These are phyloP conservation scores for Drosophila formosana DNA, from an alignment of 2,888 invertebrate genomes.

Conservation along the genomic window DNA sequence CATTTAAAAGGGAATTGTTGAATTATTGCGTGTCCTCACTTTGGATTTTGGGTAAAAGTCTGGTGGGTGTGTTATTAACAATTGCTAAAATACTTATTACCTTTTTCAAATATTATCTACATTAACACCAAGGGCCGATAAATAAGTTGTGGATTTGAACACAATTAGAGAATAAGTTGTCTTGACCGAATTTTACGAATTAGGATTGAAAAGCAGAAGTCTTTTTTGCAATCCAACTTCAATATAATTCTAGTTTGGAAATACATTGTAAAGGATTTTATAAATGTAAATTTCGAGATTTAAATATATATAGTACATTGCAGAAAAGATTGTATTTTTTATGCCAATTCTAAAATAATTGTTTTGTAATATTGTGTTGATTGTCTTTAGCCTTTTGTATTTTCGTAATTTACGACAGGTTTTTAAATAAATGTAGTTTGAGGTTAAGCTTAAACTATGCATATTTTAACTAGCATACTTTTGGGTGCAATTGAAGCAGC, in stretches of 20 bases:
- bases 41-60: neutral
- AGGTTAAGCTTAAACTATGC: neutral
- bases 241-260: no score
- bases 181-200: no score
- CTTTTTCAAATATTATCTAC: neutral
- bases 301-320: no score
- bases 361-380: no score
- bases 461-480: slow-evolving; percentile 5
- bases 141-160: neutral
- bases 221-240: no score
- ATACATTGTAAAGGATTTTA: no score
- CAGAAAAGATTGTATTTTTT: no score
- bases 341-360: no score
- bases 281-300: no score
- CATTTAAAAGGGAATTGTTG: neutral
- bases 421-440: neutral
- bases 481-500: slow-evolving; percentile 22
- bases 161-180: neutral
- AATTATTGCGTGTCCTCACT: neutral
- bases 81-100: slow-evolving; percentile 3
- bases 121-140: neutral
- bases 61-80: neutral
- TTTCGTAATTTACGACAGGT: no score
- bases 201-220: no score
- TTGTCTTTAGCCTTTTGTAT: no score